These are phyloP conservation scores for Neomicropteryx cornuta DNA, from an alignment of 1,140 invertebrate genomes.

Conservation along the genomic window DNA sequence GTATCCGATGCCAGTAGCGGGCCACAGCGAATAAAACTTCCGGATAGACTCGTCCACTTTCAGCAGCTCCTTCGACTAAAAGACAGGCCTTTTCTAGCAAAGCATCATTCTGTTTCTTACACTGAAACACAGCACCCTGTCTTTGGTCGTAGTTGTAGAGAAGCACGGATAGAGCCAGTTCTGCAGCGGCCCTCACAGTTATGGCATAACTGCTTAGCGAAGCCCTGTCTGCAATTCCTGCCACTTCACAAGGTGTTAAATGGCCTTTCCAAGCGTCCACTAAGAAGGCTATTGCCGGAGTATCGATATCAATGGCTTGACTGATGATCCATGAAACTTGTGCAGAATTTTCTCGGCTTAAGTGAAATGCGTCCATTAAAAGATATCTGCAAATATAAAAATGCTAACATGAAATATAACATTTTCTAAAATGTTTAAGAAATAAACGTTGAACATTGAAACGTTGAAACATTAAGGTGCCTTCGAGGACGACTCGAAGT, in stretches of 20 bases:
- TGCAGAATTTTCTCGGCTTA: conserved; percentile 93
- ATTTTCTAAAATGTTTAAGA: no score
- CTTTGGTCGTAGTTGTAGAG: conserved; percentile 97
- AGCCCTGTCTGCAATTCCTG: conserved; percentile 89
- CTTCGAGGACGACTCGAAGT: no score
- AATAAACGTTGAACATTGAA: no score
- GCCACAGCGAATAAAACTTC: conserved; percentile 94
- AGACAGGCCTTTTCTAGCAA: conserved; percentile 94
- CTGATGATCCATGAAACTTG: conserved; percentile 98
- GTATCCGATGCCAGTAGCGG: conserved; percentile 87
- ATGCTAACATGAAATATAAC: no score
- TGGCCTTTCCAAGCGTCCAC: conserved; percentile 98
- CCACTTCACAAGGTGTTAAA: conserved; percentile 93
- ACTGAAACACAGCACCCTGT: conserved; percentile 86
- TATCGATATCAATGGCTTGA: conserved; percentile 98
- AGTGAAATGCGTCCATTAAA: conserved; percentile 97
- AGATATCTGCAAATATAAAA: conserved; percentile 45
- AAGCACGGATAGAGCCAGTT: conserved; percentile 87
- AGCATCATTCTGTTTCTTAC: conserved; percentile 90
- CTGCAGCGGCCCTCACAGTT: conserved; percentile 84
- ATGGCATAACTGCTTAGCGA: conserved; percentile 80
- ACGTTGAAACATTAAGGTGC: no score
- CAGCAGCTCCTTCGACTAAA: conserved; percentile 89
- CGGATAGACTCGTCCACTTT: conserved; percentile 93
- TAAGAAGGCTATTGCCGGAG: conserved; percentile 87